These are phyloP conservation scores for Ephydatia muelleri DNA, from an alignment of 37 sponge, comb jelly and placozoan species.

Conservation along the genomic window DNA sequence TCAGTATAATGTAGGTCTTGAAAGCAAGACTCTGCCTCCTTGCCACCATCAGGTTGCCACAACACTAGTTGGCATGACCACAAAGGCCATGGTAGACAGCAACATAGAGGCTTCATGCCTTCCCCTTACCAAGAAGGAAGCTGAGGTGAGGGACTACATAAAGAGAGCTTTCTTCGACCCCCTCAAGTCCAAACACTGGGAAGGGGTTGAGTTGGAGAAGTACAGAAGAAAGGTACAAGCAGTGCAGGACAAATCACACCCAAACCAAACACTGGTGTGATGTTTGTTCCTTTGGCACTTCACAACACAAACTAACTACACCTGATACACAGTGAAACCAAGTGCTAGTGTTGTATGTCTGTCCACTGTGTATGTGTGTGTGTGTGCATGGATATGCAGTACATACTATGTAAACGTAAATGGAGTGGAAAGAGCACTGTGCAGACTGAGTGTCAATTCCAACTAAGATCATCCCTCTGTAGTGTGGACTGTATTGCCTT, in stretches of 20 bases:
- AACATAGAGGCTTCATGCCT: constrained; percentile 42
- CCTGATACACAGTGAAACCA: no score
- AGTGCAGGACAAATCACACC: no score
- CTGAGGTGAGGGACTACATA: constrained; percentile 45
- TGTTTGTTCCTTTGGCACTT: no score
- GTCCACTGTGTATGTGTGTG: no score
- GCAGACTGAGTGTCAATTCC: constrained; percentile 35
- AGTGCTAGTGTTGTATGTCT: no score
- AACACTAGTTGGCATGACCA: constrained; percentile 68
- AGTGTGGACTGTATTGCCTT: constrained; percentile 54
- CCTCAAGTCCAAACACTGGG: constrained; percentile 60
- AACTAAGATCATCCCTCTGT: constrained; percentile 60
- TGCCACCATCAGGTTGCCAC: constrained; percentile 47
- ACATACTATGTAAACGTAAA: no score
- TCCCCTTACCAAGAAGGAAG: constrained; percentile 51
- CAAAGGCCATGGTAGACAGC: constrained; percentile 35
- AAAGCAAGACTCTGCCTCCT: no score
- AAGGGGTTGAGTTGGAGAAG: constrained; percentile 49
- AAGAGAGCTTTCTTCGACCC: constrained; percentile 36
- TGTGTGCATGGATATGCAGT: no score
- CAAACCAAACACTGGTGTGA: no score
- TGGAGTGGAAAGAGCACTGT: no score
- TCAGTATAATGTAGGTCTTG: no score
- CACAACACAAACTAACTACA: no score
- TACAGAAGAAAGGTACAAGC: constrained; percentile 23